phyloP scores from a whole-genome alignment of 2,113 vertebrate species.

The Ochotona princeps region DNA sequence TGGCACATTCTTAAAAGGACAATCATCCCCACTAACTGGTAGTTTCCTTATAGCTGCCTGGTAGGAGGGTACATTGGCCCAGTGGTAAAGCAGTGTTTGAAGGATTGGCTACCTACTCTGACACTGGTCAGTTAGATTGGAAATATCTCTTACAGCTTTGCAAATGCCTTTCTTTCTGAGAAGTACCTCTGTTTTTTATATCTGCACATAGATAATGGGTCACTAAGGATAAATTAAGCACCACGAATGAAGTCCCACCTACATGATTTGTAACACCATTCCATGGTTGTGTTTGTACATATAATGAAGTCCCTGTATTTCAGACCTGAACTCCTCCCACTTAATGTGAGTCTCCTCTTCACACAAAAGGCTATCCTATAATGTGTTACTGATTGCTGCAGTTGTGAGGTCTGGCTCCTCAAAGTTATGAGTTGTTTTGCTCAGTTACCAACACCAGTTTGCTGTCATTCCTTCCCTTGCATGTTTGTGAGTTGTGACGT shows the following conservation, averaged over 20 bases:
- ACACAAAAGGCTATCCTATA: background rate
- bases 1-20: background rate
- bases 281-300: background rate
- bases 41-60: background rate
- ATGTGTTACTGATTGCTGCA: background rate
- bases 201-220: background rate
- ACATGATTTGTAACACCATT: background rate
- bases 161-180: background rate
- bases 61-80: background rate
- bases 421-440: background rate
- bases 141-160: background rate
- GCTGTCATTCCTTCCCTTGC: background rate
- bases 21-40: background rate
- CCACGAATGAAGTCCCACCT: background rate
- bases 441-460: background rate
- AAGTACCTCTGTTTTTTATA: background rate
- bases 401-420: background rate
- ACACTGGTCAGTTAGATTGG: background rate
- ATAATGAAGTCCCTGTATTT: background rate
- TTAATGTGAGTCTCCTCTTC: background rate
- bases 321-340: background rate
- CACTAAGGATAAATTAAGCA: background rate
- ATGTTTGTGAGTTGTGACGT: background rate
- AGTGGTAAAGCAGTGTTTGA: background rate
- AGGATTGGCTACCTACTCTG: background rate